Evolutionary conservation across 2,113 vertebrate species (phyloP).

Genomic region (Embiotoca jacksoni): DNA sequence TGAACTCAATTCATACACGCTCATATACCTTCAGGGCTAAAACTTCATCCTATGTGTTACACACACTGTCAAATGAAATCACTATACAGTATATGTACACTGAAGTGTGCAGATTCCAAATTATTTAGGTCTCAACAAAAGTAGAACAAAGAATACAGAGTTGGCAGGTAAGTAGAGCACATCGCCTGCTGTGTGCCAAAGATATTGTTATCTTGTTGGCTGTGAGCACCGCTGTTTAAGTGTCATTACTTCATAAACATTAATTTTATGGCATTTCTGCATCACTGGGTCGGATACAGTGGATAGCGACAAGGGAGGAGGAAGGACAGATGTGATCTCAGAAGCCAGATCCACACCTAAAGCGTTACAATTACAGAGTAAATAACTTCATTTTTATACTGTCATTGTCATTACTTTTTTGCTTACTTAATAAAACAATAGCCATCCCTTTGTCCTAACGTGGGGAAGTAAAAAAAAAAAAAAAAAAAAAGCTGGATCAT

Average conservation of each 20-base stretch:
- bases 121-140: slow-evolving; percentile 12
- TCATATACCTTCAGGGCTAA: neutral
- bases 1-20: neutral
- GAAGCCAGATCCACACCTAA: slow-evolving; percentile 19
- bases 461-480: slow-evolving; percentile 35
- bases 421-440: slow-evolving; percentile 31
- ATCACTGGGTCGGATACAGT: slow-evolving; percentile 24
- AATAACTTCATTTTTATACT: slow-evolving; percentile 6
- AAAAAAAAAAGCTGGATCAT: slow-evolving; percentile 15
- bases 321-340: slow-evolving; percentile 28
- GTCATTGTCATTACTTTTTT: neutral
- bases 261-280: slow-evolving; percentile 39
- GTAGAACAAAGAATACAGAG: neutral
- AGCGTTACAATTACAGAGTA: neutral
- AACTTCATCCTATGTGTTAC: neutral
- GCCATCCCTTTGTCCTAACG: neutral
- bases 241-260: slow-evolving; percentile 50
- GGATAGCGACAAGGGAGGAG: slow-evolving; percentile 2
- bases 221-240: slow-evolving; percentile 18
- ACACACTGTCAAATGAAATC: neutral
- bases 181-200: slow-evolving; percentile 17
- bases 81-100: neutral
- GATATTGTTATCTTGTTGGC: slow-evolving; percentile 39
- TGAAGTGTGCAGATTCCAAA: neutral
- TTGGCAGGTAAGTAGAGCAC: slow-evolving; percentile 22